Base-by-base conservation (phyloP, 53 echinoderm and acorn worm species). In the Paracentrotus lividus region DNA sequence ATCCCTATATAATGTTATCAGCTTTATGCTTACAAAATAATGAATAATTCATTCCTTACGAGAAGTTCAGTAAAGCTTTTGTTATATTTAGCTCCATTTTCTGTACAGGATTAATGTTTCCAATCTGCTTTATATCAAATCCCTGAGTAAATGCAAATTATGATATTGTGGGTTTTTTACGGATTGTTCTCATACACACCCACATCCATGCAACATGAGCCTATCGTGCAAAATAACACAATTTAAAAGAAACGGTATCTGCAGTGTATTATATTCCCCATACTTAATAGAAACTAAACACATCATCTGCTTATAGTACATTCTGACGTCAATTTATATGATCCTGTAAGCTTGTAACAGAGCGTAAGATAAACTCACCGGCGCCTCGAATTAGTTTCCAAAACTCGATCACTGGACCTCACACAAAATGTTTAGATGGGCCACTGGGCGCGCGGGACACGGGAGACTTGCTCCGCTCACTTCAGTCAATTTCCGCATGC, bases 401-500 rank as follows among this genome's bases (percentile, higher is more conserved):
- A 14, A 81, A 81, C 18, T 47, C 81, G 47, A n/a, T 81, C 81
- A 81, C 47, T 81, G n/a, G 81, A 81, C 81, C 44, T 45, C 47
- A 81, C 81, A 47, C 81, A 47, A 81, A 38, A 72, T 81, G 45
- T 47, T 0, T 1, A 47, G 47, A 81, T 81, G 44, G 81, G 44
- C 47, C 81, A 81, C 81, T 81, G 45, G 14, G 27, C 47, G 26
- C 15, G 27, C 33, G 9, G n/a, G 44, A 10, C 81, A 81, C 38
- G 21, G 72, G 72, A 72, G 72, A 72, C 8, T 81, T 81, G n/a
- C 24, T 47, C 24, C 44, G n/a, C 81, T 81, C 81, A 12, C 56
- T 56, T 54, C 86, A 86, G 56, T 86, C 55, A 86, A 86, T 86
- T 54, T 86, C 86, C 86, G 53, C 86, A 27, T 56, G 86, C 86